phyloP scores from a whole-genome alignment of 2,113 vertebrate genomes.

The Hyaena hyaena region DNA sequence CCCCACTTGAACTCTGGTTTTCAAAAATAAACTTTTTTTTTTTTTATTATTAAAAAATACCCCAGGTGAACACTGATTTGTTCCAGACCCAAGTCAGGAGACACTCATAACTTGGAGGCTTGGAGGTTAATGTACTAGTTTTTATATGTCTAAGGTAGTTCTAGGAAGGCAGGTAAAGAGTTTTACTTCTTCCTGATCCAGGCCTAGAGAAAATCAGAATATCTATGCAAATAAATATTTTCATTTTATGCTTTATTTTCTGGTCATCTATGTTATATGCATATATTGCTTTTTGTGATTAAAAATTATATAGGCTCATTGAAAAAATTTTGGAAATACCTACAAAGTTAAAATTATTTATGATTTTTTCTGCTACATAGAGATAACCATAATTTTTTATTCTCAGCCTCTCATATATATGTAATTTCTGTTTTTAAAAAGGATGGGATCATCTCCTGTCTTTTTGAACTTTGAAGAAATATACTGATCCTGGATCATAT shows the following conservation, averaged over 20 bases:
- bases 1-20: too few species aligned
- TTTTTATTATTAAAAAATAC: too few species aligned
- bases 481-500: neutral
- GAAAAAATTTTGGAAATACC: slow-evolving; percentile 3
- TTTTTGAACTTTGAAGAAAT: neutral
- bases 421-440: neutral
- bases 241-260: neutral
- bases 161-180: neutral
- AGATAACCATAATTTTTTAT: neutral
- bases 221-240: slow-evolving; percentile 28
- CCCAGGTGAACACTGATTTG: neutral
- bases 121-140: neutral
- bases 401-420: neutral
- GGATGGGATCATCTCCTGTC: neutral
- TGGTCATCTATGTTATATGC: neutral
- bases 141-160: neutral
- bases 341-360: neutral
- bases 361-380: neutral
- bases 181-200: neutral
- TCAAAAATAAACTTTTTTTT: too few species aligned
- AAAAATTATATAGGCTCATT: neutral
- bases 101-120: neutral
- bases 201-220: neutral
- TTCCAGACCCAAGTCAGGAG: neutral
- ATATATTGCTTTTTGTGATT: neutral